Conservation (phyloP, 2,888 invertebrate species). For the Zhengitettix transpicula region DNA sequence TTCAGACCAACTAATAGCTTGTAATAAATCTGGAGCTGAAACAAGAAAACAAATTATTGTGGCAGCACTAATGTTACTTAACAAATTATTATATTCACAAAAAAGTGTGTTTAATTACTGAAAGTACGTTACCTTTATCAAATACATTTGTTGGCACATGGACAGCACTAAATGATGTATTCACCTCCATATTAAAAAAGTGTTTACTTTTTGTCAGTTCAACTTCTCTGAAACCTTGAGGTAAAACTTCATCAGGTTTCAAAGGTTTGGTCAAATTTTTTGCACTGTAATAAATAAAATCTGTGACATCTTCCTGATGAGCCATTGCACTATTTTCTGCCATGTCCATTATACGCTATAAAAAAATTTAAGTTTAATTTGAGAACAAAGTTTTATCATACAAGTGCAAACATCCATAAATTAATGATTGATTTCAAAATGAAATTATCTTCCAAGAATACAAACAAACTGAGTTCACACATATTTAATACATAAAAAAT, state of each 20-base stretch:
- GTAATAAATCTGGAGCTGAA: slow-evolving; percentile 66
- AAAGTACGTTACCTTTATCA: slow-evolving; percentile 54
- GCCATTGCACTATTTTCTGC: slow-evolving; percentile 67
- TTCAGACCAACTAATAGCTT: slow-evolving; percentile 92
- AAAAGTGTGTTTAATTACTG: neutral
- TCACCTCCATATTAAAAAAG: slow-evolving; percentile 62
- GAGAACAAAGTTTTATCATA: too few relatives aligned
- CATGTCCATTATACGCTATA: slow-evolving; percentile 71
- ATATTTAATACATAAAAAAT: too few relatives aligned
- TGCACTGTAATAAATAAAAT: slow-evolving; percentile 50
- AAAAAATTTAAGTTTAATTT: too few relatives aligned
- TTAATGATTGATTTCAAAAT: too few relatives aligned
- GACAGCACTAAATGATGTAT: slow-evolving; percentile 68
- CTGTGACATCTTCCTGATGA: slow-evolving; percentile 22
- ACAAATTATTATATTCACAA: too few relatives aligned
- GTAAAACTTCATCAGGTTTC: slow-evolving; percentile 3
- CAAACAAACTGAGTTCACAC: too few relatives aligned
- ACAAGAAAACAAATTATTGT: slow-evolving; percentile 11
- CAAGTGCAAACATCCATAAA: too few relatives aligned
- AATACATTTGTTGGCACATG: slow-evolving; percentile 94
- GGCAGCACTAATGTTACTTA: too few relatives aligned
- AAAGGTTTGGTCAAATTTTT: slow-evolving; percentile 46
- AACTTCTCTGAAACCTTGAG: slow-evolving; percentile 16
- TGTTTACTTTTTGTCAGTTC: slow-evolving; percentile 44
- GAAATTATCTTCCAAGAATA: too few relatives aligned